Conservation (phyloP, 2,888 invertebrate genomes). For the Phymatocera aterrima region DNA sequence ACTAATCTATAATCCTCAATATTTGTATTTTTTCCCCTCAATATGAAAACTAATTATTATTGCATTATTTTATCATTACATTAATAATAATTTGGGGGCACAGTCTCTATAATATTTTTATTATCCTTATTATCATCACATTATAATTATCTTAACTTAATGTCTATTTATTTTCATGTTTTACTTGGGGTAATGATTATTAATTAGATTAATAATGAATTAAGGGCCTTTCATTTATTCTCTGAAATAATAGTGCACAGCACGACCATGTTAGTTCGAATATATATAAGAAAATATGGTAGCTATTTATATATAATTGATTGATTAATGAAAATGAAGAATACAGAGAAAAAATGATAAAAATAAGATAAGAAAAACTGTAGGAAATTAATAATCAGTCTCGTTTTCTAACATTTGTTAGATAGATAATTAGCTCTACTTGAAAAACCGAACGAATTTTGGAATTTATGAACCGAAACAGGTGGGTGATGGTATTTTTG, state of each 20-base stretch:
- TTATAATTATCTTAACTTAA: slow-evolving; percentile 2
- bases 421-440: neutral
- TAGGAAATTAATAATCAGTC: slow-evolving; percentile 25
- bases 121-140: no score
- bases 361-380: neutral
- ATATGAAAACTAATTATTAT: slow-evolving; percentile 6
- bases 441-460: neutral
- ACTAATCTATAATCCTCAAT: neutral
- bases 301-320: neutral
- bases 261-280: neutral
- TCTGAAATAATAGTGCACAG: neutral
- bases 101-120: slow-evolving; percentile 7
- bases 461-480: neutral
- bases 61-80: no score
- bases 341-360: neutral
- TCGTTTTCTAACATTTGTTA: slow-evolving; percentile 6
- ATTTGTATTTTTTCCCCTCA: no score
- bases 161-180: no score
- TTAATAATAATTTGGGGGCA: neutral
- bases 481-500: neutral
- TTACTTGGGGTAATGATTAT: neutral
- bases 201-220: neutral
- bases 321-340: neutral
- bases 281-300: neutral
- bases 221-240: neutral